Percentiles rank a stretch among this genome's conserved stretches.
phyloP scores from a whole-genome alignment of 2,113 vertebrate genomes.

The Ceyx melanurus region DNA sequence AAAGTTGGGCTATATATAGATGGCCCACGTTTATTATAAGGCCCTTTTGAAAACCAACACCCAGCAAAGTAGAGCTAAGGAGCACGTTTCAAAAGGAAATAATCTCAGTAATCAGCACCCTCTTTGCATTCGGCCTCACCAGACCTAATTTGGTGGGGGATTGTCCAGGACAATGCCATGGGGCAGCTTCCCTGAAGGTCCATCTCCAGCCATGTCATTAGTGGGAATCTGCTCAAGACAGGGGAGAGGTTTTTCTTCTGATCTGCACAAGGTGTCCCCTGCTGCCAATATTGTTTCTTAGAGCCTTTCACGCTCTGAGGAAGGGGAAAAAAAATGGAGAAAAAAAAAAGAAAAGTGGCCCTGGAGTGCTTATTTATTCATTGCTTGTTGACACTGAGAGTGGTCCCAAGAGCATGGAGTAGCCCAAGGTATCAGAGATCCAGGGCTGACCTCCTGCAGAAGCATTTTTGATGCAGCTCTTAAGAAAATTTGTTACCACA shows the following conservation, averaged over 20 bases:
- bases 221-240: not conserved
- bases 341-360: not conserved
- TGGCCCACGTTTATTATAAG: constrained; percentile 44
- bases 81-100: constrained; percentile 50
- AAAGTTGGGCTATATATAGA: constrained; percentile 54
- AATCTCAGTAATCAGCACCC: constrained; percentile 37
- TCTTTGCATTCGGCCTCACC: not conserved
- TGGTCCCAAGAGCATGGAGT: not conserved
- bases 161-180: not conserved
- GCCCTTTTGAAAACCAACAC: constrained; percentile 63
- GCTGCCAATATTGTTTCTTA: not conserved
- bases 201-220: not conserved
- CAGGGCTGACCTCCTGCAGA: constrained; percentile 13
- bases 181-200: not conserved
- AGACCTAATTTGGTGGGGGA: not conserved
- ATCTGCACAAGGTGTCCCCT: not conserved
- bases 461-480: constrained; percentile 7
- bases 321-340: not conserved
- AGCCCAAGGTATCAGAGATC: constrained; percentile 36
- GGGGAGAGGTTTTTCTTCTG: not conserved
- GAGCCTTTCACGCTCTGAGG: not conserved
- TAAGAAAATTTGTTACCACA: constrained; percentile 28
- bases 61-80: constrained; percentile 49
- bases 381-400: constrained; percentile 9
- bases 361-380: not conserved